Conservation (phyloP, 2,113 vertebrate genomes). For the Taxidea taxus region DNA sequence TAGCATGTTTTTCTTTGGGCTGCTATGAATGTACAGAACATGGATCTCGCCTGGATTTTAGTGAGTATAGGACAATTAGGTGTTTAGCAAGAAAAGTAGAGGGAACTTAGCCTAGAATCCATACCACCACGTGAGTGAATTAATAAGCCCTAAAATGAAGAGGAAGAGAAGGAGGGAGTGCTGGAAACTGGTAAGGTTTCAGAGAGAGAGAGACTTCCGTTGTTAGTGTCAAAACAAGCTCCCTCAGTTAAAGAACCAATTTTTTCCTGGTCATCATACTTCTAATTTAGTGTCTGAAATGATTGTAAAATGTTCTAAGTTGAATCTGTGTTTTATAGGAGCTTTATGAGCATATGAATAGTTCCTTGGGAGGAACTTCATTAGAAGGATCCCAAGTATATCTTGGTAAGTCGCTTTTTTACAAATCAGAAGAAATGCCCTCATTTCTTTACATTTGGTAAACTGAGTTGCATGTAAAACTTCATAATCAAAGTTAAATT, state of each 20-base stretch:
- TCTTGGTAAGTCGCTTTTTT: conserved; percentile 87
- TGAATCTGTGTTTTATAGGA: conserved; percentile 84
- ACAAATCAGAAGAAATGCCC: neutral
- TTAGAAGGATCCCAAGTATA: conserved; percentile 96
- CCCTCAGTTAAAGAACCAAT: neutral
- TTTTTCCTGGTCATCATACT: neutral
- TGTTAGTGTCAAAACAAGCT: neutral
- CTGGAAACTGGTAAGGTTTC: neutral
- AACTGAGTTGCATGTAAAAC: neutral
- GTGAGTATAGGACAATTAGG: neutral
- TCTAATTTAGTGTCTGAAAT: conserved; percentile 11
- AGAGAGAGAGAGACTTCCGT: neutral
- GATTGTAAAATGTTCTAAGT: conserved; percentile 7
- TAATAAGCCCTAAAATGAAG: neutral
- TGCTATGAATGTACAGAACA: neutral
- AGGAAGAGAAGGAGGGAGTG: neutral
- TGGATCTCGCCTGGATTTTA: neutral
- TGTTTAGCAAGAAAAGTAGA: neutral
- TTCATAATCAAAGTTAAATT: neutral
- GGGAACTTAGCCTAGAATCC: neutral
- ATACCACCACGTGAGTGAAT: neutral
- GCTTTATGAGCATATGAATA: conserved; percentile 98
- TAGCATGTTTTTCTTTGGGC: neutral
- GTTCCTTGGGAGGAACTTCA: conserved; percentile 88
- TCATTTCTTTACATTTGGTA: neutral